Base-by-base conservation (phyloP, 1,140 invertebrate species). In the Drosophila novamexicana region DNA sequence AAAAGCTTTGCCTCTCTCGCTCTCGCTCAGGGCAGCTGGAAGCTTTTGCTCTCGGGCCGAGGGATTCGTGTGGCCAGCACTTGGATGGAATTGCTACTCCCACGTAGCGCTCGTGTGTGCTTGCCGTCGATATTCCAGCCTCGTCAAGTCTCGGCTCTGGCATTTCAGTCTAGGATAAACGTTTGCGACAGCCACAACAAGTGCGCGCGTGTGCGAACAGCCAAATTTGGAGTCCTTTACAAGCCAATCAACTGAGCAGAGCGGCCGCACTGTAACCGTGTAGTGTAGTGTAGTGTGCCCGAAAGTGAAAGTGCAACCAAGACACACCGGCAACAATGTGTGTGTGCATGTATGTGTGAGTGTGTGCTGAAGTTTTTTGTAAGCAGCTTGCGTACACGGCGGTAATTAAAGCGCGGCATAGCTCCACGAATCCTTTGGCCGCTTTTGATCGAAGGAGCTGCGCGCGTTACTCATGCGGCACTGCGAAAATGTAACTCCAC, bases 81-180 rank as follows among this genome's bases (percentile, higher is more conserved):
- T 53, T 36, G 45, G 16, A 36, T 88, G 84, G 84, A 89, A 88
- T 10, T 58, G 7, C 44, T 62, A 67, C 79, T 76, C 75, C 81
- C 82, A 72, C 83, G 22, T 37, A 7, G 58, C 29, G n/a, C 32
- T 47, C 42, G 53, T 49, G 79, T 47, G 54, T 56, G 65, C 59
- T 49, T 50, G 34, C 52, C 69, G 63, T 62, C 66, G 39, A 67
- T 78, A 59, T 86, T 86, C 83, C 84, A 88, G 81, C 45, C 81
- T 73, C 61, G 74, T 49, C 63, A 34, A 71, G 72, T 58, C 62
- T 74, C 78, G 73, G 57, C 73, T 74, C 39, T 71, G 68, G 54
- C 71, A 67, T 67, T 81, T 91, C 89, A 92, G 91, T 92, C 89
- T 92, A 92, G 91, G 91, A 88, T 91, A 92, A 92, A 92, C 91